phyloP scores from a whole-genome alignment of 92 coral and sea anemone genomes.

The Epizoanthus rinbou region DNA sequence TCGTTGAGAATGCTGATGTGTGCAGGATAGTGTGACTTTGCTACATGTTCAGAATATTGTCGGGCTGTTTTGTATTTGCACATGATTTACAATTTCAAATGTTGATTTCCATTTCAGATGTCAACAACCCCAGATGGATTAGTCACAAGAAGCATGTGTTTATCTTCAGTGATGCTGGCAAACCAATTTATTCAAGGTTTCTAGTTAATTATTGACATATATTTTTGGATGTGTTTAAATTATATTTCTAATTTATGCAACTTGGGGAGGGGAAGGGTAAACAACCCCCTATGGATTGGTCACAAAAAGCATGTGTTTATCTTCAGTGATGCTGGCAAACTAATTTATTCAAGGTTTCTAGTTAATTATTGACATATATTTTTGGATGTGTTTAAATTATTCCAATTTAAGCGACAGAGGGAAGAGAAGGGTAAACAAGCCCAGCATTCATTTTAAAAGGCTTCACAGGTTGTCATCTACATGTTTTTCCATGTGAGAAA shows the following conservation, averaged over 20 bases:
- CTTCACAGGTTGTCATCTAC: no score
- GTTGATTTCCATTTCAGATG: constrained; percentile 56
- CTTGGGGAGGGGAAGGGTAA: no score
- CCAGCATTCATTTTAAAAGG: no score
- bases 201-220: neutral
- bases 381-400: neutral
- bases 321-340: constrained; percentile 97
- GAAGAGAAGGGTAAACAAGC: no score
- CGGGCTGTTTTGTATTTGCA: no score
- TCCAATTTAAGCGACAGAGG: neutral
- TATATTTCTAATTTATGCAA: neutral
- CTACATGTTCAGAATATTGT: no score
- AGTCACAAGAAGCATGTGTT: constrained; percentile 95
- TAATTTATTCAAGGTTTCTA: constrained; percentile 88
- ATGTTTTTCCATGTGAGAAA: no score
- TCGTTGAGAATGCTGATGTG: no score
- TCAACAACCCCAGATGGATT: constrained; percentile 89
- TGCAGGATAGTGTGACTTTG: no score
- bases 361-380: neutral
- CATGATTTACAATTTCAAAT: no score
- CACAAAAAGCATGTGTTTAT: constrained; percentile 98
- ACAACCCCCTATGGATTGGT: constrained; percentile 84
- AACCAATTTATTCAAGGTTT: constrained; percentile 95
- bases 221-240: no score
- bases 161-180: constrained; percentile 97